These are phyloP conservation scores for Andinoacara biseriatus DNA, from an alignment of 2,113 vertebrate species.

Conservation along the genomic window DNA sequence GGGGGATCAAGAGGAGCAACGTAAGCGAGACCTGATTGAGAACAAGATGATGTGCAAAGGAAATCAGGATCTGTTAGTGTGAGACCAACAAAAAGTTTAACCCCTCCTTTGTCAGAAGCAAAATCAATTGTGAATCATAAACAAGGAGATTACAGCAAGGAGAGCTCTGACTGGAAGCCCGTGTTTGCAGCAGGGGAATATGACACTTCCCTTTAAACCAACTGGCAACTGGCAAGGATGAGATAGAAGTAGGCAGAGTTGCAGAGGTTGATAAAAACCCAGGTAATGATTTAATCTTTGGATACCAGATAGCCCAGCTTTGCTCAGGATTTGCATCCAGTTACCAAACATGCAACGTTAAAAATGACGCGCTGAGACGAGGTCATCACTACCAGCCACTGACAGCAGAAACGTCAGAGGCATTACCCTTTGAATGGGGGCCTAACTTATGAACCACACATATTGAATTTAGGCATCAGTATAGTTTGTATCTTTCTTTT, in stretches of 20 bases:
- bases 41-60: slow-evolving; percentile 48
- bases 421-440: neutral
- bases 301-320: slow-evolving; percentile 3
- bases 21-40: slow-evolving; percentile 40
- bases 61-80: slow-evolving; percentile 57
- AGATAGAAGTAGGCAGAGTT: slow-evolving; percentile 16
- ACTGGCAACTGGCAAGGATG: slow-evolving; percentile 22
- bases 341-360: slow-evolving; percentile 7
- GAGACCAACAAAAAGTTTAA: slow-evolving; percentile 48
- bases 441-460: too few relatives aligned
- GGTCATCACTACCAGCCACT: neutral
- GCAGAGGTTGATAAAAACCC: slow-evolving; percentile 31
- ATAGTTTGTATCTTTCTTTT: too few relatives aligned
- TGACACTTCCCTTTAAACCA: slow-evolving; percentile 4
- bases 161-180: neutral
- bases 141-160: neutral
- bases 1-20: neutral
- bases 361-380: slow-evolving; percentile 10
- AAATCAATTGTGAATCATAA: slow-evolving; percentile 50
- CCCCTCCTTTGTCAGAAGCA: slow-evolving; percentile 40
- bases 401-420: neutral
- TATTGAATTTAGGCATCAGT: too few relatives aligned
- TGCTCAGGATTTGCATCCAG: slow-evolving; percentile 12
- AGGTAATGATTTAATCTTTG: slow-evolving; percentile 36
- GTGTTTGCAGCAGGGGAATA: slow-evolving; percentile 3